Evolutionary conservation across 2,113 vertebrate species (phyloP).

Genomic region (Tursiops truncatus): DNA sequence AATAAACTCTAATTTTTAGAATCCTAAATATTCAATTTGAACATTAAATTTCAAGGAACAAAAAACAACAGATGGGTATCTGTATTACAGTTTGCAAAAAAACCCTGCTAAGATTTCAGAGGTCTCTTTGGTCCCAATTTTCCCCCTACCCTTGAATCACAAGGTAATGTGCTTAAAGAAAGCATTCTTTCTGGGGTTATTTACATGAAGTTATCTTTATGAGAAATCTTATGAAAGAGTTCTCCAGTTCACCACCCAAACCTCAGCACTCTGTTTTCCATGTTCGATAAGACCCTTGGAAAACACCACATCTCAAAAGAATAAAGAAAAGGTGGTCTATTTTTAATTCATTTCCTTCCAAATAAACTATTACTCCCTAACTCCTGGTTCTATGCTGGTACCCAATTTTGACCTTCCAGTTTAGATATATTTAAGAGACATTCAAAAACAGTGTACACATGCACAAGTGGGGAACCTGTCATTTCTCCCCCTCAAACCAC

Average conservation of each 20-base stretch:
- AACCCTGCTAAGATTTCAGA: neutral
- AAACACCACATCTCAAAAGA: constrained; percentile 1
- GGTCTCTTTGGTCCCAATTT: neutral
- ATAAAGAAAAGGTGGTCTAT: neutral
- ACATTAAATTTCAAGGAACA: neutral
- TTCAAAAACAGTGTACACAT: constrained; percentile 3
- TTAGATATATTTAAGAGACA: neutral
- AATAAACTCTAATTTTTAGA: constrained; percentile 33
- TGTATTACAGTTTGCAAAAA: neutral
- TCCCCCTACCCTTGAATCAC: neutral
- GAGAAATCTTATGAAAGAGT: neutral
- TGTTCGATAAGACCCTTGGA: neutral
- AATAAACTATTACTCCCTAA: neutral
- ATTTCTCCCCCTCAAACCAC: constrained; percentile 59
- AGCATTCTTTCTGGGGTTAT: neutral
- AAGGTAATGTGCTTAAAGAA: neutral
- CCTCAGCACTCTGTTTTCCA: neutral
- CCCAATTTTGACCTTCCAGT: neutral
- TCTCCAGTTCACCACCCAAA: neutral
- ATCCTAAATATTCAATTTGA: neutral
- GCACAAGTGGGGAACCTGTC: constrained; percentile 32
- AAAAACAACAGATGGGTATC: neutral
- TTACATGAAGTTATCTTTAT: neutral
- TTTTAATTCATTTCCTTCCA: neutral
- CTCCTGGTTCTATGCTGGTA: neutral